A percentile compares a stretch with the other conserved stretches of the same genome.
Evolutionary conservation across 2,113 vertebrate genomes (phyloP).

Genomic region (Myrmecobius fasciatus): DNA sequence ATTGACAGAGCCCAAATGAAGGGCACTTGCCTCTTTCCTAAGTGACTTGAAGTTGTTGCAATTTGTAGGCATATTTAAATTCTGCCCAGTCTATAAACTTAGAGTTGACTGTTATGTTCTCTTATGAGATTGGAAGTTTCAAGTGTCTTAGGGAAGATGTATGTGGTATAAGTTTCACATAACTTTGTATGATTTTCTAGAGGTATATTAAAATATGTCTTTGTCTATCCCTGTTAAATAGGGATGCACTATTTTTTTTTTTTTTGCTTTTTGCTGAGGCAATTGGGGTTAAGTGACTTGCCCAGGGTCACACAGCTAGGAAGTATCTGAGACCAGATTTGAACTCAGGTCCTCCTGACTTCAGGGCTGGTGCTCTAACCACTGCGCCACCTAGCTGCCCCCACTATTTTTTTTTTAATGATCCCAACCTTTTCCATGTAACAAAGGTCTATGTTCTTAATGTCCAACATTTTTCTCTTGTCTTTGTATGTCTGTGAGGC

Average conservation of each 20-base stretch:
- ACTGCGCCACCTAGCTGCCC: no score
- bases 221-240: no score
- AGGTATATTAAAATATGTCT: background rate
- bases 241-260: background rate
- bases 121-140: background rate
- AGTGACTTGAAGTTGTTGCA: background rate
- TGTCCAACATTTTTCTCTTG: background rate
- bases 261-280: no score
- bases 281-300: no score
- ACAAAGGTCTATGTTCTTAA: background rate
- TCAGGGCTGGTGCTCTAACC: no score
- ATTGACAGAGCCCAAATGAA: background rate
- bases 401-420: no score
- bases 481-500: background rate
- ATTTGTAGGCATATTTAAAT: background rate
- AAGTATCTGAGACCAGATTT: no score
- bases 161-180: fast-evolving
- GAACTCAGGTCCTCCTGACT: no score
- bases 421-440: background rate
- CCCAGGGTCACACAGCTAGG: no score
- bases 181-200: fast-evolving
- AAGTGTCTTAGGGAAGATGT: background rate
- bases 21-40: background rate
- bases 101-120: background rate
- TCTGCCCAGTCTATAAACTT: background rate